Conservation (phyloP, 2,113 vertebrate genomes). For the Antigone vipio region DNA sequence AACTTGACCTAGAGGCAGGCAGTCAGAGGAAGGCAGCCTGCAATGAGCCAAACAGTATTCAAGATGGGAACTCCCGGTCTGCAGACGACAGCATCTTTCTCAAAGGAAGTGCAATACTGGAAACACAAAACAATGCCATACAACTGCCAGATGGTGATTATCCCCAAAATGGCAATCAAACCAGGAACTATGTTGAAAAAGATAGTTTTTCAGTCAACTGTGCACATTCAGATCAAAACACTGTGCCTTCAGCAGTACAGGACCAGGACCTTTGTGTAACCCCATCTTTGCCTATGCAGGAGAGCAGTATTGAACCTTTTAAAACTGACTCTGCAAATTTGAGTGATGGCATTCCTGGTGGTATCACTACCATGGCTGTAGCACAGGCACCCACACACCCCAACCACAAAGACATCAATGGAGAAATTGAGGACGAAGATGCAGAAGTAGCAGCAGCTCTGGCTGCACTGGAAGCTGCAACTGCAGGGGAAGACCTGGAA, state of each 20-base stretch:
- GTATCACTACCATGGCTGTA: not conserved
- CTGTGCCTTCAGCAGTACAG: not conserved
- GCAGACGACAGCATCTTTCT: not conserved
- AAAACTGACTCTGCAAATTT: not conserved
- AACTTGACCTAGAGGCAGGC: not conserved
- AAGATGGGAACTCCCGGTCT: not conserved
- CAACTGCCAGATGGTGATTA: constrained; percentile 37
- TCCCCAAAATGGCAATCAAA: not conserved
- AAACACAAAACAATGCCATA: not conserved
- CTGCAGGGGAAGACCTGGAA: constrained; percentile 82
- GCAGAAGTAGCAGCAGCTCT: constrained; percentile 91
- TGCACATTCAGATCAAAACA: not conserved
- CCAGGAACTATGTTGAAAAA: not conserved
- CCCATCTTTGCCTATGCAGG: not conserved
- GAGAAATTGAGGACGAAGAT: constrained; percentile 72
- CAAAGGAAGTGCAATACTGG: not conserved
- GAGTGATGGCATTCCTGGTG: not conserved
- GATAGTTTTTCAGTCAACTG: not conserved
- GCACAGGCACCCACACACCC: not conserved
- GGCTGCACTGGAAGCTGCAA: constrained; percentile 91
- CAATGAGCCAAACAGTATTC: not conserved
- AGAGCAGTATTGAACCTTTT: not conserved
- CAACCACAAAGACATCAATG: not conserved
- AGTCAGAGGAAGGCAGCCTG: not conserved
- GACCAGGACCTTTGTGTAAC: not conserved